These are phyloP conservation scores for Phallusia fumigata DNA, from an alignment of 23 tunicate genomes.

Conservation along the genomic window DNA sequence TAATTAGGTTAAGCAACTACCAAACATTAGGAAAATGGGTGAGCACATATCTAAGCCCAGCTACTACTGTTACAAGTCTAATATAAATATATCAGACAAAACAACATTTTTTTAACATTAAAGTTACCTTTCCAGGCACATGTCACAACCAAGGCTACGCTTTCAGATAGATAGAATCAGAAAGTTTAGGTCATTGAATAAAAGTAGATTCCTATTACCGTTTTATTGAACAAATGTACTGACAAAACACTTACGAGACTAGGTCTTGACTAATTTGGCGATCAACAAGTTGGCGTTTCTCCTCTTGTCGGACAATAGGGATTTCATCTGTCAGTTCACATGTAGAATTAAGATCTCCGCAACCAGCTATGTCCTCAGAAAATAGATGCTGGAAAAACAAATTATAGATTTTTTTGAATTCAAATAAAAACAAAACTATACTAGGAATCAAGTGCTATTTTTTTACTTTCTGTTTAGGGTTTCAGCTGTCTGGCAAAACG, in stretches of 20 bases:
- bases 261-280: conserved; percentile 82
- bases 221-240: background rate
- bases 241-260: conserved; percentile 33
- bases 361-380: conserved; percentile 63
- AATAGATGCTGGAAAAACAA: conserved; percentile 55
- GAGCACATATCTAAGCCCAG: too few relatives aligned
- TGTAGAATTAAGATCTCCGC: conserved; percentile 70
- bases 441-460: too few relatives aligned
- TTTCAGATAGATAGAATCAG: background rate
- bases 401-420: background rate
- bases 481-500: too few relatives aligned
- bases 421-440: background rate
- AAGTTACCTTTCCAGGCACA: background rate
- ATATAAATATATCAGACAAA: too few relatives aligned
- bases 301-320: conserved; percentile 80
- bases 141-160: background rate
- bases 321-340: conserved; percentile 82
- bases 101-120: background rate
- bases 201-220: background rate
- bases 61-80: too few relatives aligned
- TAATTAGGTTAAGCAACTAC: too few relatives aligned
- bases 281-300: conserved; percentile 72
- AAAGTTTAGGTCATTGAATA: background rate
- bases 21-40: too few relatives aligned
- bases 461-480: too few relatives aligned